Conservation (phyloP, 2,797 vertebrate genomes). For the Onychomys arenicola region DNA sequence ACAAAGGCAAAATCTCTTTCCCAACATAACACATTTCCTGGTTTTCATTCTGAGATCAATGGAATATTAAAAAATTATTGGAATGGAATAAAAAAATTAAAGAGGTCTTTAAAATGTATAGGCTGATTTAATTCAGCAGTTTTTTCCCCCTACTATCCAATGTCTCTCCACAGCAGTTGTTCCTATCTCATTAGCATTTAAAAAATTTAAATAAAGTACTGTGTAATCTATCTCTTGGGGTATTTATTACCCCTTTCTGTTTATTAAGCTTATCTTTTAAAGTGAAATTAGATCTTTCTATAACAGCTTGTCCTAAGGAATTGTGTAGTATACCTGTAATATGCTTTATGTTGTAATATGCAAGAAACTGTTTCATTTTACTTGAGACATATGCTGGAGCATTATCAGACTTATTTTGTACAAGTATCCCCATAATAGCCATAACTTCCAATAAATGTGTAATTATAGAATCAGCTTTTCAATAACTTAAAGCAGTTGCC, state of each 20-base stretch:
- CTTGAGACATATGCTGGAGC: background rate
- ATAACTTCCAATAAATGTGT: background rate
- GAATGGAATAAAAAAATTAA: background rate
- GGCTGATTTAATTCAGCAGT: background rate
- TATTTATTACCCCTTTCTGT: background rate
- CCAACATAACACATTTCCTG: too few species aligned
- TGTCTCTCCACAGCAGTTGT: background rate
- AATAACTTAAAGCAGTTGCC: background rate
- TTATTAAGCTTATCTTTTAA: background rate
- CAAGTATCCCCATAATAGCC: background rate
- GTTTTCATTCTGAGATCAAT: too few species aligned
- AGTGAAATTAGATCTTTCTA: background rate
- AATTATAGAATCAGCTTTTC: background rate
- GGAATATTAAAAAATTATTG: background rate
- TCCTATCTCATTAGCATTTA: background rate
- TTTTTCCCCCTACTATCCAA: background rate
- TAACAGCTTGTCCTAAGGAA: background rate
- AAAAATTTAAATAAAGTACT: background rate
- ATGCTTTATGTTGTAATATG: background rate
- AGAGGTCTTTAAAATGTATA: background rate
- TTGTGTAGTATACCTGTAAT: background rate
- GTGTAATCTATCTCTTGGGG: background rate
- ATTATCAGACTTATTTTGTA: background rate
- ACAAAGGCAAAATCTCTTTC: too few species aligned
- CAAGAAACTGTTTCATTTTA: background rate